Conservation (phyloP, 1,140 invertebrate genomes). For the Bemisia tabaci region DNA sequence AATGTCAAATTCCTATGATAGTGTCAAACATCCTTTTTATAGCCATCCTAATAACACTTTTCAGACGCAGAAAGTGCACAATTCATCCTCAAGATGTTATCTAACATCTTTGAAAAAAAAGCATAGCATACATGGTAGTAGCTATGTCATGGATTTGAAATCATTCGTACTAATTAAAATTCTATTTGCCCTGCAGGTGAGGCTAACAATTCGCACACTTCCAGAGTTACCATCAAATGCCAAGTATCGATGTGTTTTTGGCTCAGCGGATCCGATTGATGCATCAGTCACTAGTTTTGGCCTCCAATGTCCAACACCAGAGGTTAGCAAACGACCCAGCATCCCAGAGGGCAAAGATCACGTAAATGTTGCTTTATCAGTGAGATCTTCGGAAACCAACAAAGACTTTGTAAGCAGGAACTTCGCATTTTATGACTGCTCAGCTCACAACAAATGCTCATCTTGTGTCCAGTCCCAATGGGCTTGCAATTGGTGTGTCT, state of each 20-base stretch:
- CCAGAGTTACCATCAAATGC: slow-evolving; percentile 77
- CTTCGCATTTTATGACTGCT: slow-evolving; percentile 92
- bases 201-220: slow-evolving; percentile 74
- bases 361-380: slow-evolving; percentile 78
- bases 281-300: slow-evolving; percentile 65
- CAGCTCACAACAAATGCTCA: slow-evolving; percentile 68
- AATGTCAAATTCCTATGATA: too few species aligned
- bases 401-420: slow-evolving; percentile 88
- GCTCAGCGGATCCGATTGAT: slow-evolving; percentile 67
- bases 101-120: too few species aligned
- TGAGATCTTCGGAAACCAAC: slow-evolving; percentile 83
- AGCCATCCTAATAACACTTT: too few species aligned
- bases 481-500: slow-evolving; percentile 93
- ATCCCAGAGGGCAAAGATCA: slow-evolving; percentile 75
- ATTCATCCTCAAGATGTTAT: too few species aligned
- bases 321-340: slow-evolving; percentile 53
- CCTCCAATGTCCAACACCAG: slow-evolving; percentile 71
- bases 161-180: too few species aligned
- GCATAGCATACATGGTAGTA: too few species aligned
- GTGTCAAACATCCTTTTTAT: too few species aligned
- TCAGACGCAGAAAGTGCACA: too few species aligned
- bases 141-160: too few species aligned
- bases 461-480: slow-evolving; percentile 77
- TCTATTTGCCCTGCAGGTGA: slow-evolving; percentile 47
- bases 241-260: slow-evolving; percentile 90